Evolutionary conservation across 2,113 vertebrate genomes (phyloP).

Genomic region (Poecilia latipinna): DNA sequence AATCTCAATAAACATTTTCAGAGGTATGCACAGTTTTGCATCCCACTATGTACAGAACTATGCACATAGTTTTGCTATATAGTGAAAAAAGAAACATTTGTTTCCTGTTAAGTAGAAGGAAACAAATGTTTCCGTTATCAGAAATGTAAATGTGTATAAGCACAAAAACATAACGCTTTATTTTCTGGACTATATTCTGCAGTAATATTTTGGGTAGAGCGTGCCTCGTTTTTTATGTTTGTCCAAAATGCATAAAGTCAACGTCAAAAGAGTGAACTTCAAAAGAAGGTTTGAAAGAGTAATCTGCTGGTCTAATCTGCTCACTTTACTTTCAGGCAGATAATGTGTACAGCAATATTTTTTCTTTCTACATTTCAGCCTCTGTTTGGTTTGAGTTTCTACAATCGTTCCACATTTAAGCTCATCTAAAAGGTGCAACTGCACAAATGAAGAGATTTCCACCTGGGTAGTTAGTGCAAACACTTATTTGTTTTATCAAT

Average conservation of each 20-base stretch:
- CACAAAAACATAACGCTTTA: not conserved
- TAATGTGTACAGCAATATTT: not conserved
- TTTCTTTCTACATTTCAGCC: not conserved
- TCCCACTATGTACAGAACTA: not conserved
- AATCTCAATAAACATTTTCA: not conserved
- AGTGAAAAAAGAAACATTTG: no score
- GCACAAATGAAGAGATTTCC: not conserved
- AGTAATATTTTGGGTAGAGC: not conserved
- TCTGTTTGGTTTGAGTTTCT: not conserved
- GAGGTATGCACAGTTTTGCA: not conserved
- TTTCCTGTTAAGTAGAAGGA: not conserved
- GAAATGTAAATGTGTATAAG: not conserved
- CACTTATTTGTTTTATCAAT: not conserved
- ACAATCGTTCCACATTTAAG: not conserved
- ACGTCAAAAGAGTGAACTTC: not conserved
- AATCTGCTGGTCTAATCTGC: not conserved
- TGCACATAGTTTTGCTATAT: not conserved
- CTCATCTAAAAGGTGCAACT: not conserved
- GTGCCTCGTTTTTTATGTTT: not conserved
- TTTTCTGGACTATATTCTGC: not conserved
- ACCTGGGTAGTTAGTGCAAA: not conserved
- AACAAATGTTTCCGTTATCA: not conserved
- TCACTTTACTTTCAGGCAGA: not conserved
- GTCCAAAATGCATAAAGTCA: not conserved
- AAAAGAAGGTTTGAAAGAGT: not conserved